phyloP scores from a whole-genome alignment of 1,140 invertebrate genomes.

The Hesperophylax magnus region DNA sequence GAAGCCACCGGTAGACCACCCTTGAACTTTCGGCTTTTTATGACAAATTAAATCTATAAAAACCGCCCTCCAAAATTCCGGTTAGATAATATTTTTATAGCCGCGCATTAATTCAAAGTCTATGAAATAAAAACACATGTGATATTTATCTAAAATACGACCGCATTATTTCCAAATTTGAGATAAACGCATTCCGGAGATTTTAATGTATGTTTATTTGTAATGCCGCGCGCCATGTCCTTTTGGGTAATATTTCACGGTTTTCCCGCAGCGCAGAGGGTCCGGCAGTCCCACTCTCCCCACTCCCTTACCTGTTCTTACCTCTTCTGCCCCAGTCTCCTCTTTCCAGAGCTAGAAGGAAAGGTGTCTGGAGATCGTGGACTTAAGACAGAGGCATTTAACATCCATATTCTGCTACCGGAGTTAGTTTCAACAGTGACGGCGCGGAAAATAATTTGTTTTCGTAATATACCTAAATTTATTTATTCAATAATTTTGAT shows the following conservation, averaged over 20 bases:
- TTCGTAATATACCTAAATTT: too few relatives aligned
- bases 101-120: background rate
- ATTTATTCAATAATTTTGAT: too few relatives aligned
- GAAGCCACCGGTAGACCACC: too few relatives aligned
- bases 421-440: conserved; percentile 50
- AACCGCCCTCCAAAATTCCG: too few relatives aligned
- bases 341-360: background rate
- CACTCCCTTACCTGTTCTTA: background rate
- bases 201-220: conserved; percentile 15
- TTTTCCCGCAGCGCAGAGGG: conserved; percentile 36
- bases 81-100: too few relatives aligned
- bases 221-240: background rate
- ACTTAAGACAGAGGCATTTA: conserved; percentile 51
- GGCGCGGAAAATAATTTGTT: background rate
- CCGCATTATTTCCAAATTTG: background rate
- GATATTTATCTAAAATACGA: background rate
- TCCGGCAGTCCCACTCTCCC: background rate
- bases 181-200: conserved; percentile 28
- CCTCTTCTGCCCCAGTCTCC: background rate
- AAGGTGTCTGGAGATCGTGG: conserved; percentile 12
- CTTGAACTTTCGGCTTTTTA: too few relatives aligned
- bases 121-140: conserved; percentile 14
- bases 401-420: conserved; percentile 53
- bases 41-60: too few relatives aligned
- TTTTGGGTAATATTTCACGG: conserved; percentile 32